Evolutionary conservation across 2,888 invertebrate species (phyloP), one percentile per base, ranked within the genome.

Genomic region (Standfussiana lucernea): DNA sequence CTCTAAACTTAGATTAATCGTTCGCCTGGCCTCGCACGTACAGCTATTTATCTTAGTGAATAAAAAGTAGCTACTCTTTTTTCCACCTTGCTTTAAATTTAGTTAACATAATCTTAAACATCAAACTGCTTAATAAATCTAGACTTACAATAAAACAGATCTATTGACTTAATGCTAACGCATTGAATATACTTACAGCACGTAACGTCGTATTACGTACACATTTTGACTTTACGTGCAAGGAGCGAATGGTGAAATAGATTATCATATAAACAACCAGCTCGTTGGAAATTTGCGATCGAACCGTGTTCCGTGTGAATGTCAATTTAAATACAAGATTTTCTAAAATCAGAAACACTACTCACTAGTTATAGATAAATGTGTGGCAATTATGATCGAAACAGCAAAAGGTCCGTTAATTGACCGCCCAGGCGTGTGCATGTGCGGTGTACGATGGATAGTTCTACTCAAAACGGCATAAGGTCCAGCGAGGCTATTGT

Each of bases 1-100:
- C 94, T 95, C 94, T 94, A 95, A 96, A 96, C 95, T 96, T 95
- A 96, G 95, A 96, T 96, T 96, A 96, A 96, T 96, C 94, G 96
- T 92, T 94, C 86, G 93, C 91, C 89, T 90, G 91, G 89, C 93
- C 93, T 92, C 91, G 92, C 91, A 90, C 86, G 90, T 91, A 82
- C 88, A 83, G 87, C 93, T 93, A 94, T 94, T 94, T 94, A 92
- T 94, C 92, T 93, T 91, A 82, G 89, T 86, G 68, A 90, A 92
- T 91, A 92, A 92, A 91, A 91, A 88, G 89, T 85, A 86, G 80
- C 75, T 82, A 74, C 67, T 67, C 70, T 81, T 78, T 81, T 83
- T 81, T 45, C 64, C 47, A 77, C 72, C 69, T 74, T 64, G 74
- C 78, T 82, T 86, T 72, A 78, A 83, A 74, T 77, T 65, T 72